Conservation (phyloP, 2,888 invertebrate species). For the Matsumyia berberina region DNA sequence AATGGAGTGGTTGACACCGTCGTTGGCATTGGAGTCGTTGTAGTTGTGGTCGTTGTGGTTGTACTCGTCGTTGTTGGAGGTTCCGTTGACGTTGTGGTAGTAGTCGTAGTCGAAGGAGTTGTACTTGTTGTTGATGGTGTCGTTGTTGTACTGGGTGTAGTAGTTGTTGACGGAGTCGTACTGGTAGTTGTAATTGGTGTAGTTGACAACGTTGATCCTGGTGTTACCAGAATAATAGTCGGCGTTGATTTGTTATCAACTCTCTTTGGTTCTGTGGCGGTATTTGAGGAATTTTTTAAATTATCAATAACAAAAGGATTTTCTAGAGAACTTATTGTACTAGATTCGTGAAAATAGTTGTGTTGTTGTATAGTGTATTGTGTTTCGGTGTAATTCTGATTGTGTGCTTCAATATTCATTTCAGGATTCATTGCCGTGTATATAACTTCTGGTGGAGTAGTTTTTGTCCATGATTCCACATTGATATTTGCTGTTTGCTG, state of each 20-base stretch:
- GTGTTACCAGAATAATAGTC: conserved; percentile 61
- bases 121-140: conserved; percentile 32
- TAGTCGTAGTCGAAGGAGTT: conserved; percentile 46
- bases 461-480: conserved; percentile 44
- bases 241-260: conserved; percentile 62
- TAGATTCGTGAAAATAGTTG: conserved; percentile 68
- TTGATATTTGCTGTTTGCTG: conserved; percentile 18
- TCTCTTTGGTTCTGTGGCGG: conserved; percentile 71
- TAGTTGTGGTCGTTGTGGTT: conserved; percentile 76
- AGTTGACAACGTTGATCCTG: conserved; percentile 39
- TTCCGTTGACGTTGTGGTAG: conserved; percentile 43
- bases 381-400: conserved; percentile 64
- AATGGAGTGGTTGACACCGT: conserved; percentile 78
- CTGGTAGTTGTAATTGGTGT: conserved; percentile 78
- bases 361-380: conserved; percentile 71
- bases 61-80: conserved; percentile 26
- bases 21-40: conserved; percentile 75
- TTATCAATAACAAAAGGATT: conserved; percentile 69
- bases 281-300: conserved; percentile 72
- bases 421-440: conserved; percentile 27
- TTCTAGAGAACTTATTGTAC: conserved; percentile 66
- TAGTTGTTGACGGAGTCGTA: conserved; percentile 79
- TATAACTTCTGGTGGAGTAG: conserved; percentile 45
- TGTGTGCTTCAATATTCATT: conserved; percentile 37
- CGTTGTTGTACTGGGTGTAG: conserved; percentile 44